These are phyloP conservation scores for Brachionus rubens DNA, from an alignment of 1,140 invertebrate species.

Conservation along the genomic window DNA sequence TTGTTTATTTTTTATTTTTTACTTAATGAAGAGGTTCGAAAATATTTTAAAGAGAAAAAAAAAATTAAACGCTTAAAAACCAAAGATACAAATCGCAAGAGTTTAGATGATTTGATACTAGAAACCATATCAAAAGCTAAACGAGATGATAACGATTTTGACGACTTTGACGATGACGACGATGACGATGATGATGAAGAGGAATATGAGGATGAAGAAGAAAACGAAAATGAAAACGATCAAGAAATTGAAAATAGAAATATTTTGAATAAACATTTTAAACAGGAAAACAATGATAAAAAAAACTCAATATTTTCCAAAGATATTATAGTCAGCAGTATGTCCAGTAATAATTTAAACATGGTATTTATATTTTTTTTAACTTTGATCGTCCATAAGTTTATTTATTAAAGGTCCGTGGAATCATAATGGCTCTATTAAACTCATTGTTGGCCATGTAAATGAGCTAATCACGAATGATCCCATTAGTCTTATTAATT, in stretches of 20 bases:
- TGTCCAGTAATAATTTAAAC: too few relatives aligned
- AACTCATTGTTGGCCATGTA: too few relatives aligned
- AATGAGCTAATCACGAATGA: too few relatives aligned
- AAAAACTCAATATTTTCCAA: too few relatives aligned
- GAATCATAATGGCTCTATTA: too few relatives aligned
- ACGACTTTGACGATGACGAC: not conserved
- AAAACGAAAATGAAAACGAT: not conserved
- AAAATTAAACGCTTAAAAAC: not conserved
- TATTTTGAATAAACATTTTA: too few relatives aligned
- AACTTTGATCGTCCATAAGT: too few relatives aligned
- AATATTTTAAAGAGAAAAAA: conserved; percentile 1
- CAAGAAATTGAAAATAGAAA: not conserved
- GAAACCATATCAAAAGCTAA: conserved; percentile 10
- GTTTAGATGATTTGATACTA: conserved; percentile 12
- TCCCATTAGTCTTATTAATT: too few relatives aligned
- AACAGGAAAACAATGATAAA: too few relatives aligned
- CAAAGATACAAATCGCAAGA: not conserved
- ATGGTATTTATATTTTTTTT: too few relatives aligned
- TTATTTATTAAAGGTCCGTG: too few relatives aligned
- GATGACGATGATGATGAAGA: conserved; percentile 13
- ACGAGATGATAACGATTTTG: not conserved
- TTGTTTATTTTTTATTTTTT: conserved; percentile 57
- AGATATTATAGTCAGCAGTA: too few relatives aligned
- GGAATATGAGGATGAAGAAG: not conserved
- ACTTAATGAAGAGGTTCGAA: conserved; percentile 55